A percentile compares a stretch with the other conserved stretches of the same genome.
Evolutionary conservation across 2,888 invertebrate species (phyloP).

Genomic region (Heteromyza rotundicornis): DNA sequence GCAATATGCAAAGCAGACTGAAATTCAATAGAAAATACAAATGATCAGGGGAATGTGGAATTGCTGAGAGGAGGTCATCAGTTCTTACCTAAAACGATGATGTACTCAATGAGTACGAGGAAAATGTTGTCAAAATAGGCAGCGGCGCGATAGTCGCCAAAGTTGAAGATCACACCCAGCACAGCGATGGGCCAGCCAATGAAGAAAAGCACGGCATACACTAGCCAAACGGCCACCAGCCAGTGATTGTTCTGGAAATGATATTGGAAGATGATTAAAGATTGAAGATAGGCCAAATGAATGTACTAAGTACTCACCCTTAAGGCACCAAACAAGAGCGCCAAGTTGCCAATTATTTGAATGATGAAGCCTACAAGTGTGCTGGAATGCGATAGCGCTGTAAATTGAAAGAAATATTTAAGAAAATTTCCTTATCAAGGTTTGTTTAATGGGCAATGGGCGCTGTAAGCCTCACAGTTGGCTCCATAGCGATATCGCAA

Average conservation of each 20-base stretch:
- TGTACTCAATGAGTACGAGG: constrained; percentile 35
- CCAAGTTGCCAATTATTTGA: constrained; percentile 35
- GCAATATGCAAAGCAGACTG: no score
- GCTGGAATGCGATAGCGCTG: constrained; percentile 30
- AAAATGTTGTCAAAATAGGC: constrained; percentile 35
- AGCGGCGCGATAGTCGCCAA: constrained; percentile 42
- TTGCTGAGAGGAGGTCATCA: no score
- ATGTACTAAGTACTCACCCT: constrained; percentile 33
- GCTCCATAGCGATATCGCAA: no score
- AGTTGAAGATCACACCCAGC: constrained; percentile 46
- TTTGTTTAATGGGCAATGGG: no score
- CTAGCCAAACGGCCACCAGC: constrained; percentile 42
- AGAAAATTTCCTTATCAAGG: no score
- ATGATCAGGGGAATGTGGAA: not conserved
- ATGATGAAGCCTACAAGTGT: constrained; percentile 37
- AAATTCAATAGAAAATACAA: not conserved
- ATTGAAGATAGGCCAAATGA: no score
- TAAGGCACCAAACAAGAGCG: constrained; percentile 40
- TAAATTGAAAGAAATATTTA: no score
- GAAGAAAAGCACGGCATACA: constrained; percentile 36
- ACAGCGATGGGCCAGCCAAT: constrained; percentile 46
- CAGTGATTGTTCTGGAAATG: constrained; percentile 36
- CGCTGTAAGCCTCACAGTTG: no score
- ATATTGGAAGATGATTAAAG: no score
- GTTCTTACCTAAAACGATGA: constrained; percentile 40